A percentile compares a stretch with the other conserved stretches of the same genome.
Conservation (phyloP, 64 coral and sea anemone genomes). For the Montipora sp. region DNA sequence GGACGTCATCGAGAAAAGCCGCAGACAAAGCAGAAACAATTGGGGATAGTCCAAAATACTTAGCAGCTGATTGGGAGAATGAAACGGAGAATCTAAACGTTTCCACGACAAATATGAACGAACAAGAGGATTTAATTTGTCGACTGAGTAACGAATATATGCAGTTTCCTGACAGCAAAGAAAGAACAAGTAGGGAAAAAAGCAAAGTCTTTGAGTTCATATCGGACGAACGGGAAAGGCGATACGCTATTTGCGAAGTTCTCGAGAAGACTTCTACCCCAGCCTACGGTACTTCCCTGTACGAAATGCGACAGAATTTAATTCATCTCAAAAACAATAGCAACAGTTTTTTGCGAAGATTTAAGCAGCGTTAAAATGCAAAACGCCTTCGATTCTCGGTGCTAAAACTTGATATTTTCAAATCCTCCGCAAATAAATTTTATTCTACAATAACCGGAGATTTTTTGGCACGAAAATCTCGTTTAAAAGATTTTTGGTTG, state of each 20-base stretch:
- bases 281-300: constrained; percentile 9
- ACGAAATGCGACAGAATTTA: constrained; percentile 50
- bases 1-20: not conserved
- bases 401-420: not conserved
- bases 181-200: not conserved
- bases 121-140: not conserved
- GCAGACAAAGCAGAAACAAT: not conserved
- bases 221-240: not conserved
- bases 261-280: constrained; percentile 1
- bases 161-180: not conserved
- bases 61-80: not conserved
- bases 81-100: not conserved
- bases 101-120: not conserved
- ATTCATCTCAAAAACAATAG: not conserved
- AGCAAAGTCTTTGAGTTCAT: not conserved
- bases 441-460: not conserved
- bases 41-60: not conserved
- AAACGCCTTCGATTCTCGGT: too few relatives aligned
- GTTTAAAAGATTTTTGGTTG: not conserved
- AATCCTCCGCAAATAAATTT: not conserved
- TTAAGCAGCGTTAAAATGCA: not conserved
- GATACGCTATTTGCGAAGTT: constrained; percentile 35
- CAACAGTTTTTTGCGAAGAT: not conserved
- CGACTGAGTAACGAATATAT: not conserved
- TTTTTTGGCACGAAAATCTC: not conserved